A percentile compares a stretch with the other conserved stretches of the same genome.
Evolutionary conservation across 2,888 invertebrate genomes (phyloP).

Genomic region (Cryptophagus acutangulus): DNA sequence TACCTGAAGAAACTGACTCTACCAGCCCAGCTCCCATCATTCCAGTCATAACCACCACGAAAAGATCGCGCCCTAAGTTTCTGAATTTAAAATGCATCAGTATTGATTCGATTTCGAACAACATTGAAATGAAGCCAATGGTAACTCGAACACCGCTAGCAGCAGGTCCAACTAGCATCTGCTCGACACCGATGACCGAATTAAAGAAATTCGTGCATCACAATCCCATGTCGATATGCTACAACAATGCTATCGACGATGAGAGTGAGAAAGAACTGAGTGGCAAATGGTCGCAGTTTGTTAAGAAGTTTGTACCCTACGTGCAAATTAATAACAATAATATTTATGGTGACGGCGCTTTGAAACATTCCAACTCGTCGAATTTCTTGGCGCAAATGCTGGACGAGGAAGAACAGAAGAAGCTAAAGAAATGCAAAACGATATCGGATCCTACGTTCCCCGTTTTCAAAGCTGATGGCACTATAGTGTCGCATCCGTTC

Average conservation of each 20-base stretch:
- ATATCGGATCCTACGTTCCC: conserved; percentile 77
- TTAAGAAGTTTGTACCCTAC: conserved; percentile 17
- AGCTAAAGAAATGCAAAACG: too few species aligned
- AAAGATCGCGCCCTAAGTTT: conserved; percentile 42
- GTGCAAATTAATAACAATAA: too few species aligned
- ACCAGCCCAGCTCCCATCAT: not conserved
- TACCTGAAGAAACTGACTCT: conserved; percentile 63
- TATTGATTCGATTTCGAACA: conserved; percentile 31
- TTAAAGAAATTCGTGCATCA: conserved; percentile 62
- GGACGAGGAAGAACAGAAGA: not conserved
- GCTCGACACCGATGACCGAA: conserved; percentile 74
- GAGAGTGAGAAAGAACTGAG: not conserved
- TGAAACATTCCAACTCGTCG: not conserved
- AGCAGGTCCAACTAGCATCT: conserved; percentile 68
- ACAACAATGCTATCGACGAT: conserved; percentile 49
- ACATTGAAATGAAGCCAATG: conserved; percentile 18
- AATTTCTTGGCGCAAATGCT: not conserved
- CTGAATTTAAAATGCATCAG: conserved; percentile 42
- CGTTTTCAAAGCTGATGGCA: conserved; percentile 68
- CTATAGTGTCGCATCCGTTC: conserved; percentile 67
- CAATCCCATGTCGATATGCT: conserved; percentile 69
- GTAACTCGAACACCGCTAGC: conserved; percentile 45
- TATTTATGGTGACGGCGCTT: too few species aligned
- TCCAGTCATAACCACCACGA: conserved; percentile 25
- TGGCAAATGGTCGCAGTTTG: conserved; percentile 7